Base-by-base conservation (phyloP, 2,888 invertebrate genomes). In the Agonum fuliginosum region DNA sequence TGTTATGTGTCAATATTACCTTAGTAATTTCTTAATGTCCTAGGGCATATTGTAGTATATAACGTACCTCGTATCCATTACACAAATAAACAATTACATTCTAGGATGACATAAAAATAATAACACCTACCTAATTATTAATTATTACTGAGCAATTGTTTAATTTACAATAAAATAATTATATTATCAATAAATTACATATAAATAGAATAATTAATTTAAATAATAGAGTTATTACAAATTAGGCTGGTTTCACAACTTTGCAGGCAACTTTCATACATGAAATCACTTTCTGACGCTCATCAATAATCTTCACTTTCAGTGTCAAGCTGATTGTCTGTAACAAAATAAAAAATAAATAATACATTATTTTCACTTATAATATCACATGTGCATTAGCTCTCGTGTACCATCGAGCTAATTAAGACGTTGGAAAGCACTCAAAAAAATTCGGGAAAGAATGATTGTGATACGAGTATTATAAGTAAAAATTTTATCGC, bases 291-390 rank as follows among this genome's bases (percentile, higher is more conserved):
- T 41, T n/a, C 22, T 46, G 1, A 0, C 8, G 17, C 46, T 69
- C 69, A 46, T 69, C 69, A 3, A 69, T 20, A 4, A 69, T 6
- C 17, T 62, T 67, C 22, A 67, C 41, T 67, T 67, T 67, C n/a
- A 67, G 6, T 5, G 67, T 67, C 12, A 67, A 12, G 5, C 67
- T 67, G 37, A 67, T 8, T 3, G 41, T 14, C 67, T 67, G 41
- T 17, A 65, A 65, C 3, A 65, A 22, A 30, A 20, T 6, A 54
- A 58, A 17, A 14, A 14, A 58, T 58, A 12, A 58, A 0, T 27
- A 10, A 14, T 8, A 48, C 19, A 46, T 46, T 54, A 54, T 54
- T n/a, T n/a, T n/a, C n/a, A n/a, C n/a, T n/a, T n/a, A n/a, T n/a
- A n/a, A n/a, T n/a, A n/a, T n/a, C n/a, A n/a, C n/a, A n/a, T n/a